Evolutionary conservation across 2,113 vertebrate species (phyloP), one percentile per base, ranked within the genome.

Genomic region (Notothenia coriiceps): DNA sequence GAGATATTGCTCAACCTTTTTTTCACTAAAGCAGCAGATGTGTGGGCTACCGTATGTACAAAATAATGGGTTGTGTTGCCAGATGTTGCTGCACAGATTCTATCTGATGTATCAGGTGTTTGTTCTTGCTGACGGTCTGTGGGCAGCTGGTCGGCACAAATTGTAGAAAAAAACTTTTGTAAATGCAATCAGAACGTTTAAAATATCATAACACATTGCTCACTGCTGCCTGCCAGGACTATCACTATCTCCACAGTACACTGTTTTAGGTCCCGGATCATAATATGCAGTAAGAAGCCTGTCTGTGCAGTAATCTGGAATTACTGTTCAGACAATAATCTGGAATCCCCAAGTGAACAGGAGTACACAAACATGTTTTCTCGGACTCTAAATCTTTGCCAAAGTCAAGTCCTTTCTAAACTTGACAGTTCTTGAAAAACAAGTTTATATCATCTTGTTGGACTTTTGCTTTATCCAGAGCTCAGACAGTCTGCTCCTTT

Each of bases 361-460:
- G 10, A 40, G 52, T n/a, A 12, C 67, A 74, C 71, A 87, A 85
- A 89, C 77, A 83, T 83, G 77, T 85, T 87, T 88, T 79, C 50
- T 75, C 50, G 8, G 1, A 57, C 65, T 62, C 54, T 10, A 17
- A 80, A 25, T 44, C 20, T 63, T 20, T 29, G 12, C 22, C 43
- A 50, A 66, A 77, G 18, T 77, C 14, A 49, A 74, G 6, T 67
- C 50, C 11, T 50, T 56, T 43, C 10, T 25, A 7, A 72, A 72
- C 51, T 70, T 71, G 13, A 60, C 10, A 14, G 17, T 35, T 61
- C 50, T 44, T 61, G n/a, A 64, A 40, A 65, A 52, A 57, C 44
- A 51, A 2, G 17, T 40, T 2, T 1, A 60, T 46, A 8, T 51
- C 10, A 0, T 57, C 10, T 20, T 63, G 72, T 20, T 56, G 10